Evolutionary conservation across 1,140 invertebrate genomes (phyloP), one percentile per base, ranked within the genome.

Genomic region (Drosophila arawakana): DNA sequence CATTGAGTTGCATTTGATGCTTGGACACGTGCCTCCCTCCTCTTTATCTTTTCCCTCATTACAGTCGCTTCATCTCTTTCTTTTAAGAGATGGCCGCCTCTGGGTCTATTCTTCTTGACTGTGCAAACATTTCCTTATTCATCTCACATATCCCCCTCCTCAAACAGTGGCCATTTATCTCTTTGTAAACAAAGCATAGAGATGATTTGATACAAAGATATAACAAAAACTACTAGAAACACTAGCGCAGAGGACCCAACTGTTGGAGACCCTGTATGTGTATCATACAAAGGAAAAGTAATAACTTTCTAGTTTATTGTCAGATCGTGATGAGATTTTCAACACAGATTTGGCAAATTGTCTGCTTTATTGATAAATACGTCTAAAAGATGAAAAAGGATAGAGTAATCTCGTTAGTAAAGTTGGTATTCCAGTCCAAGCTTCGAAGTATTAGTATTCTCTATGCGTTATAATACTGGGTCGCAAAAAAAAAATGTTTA

Each of bases 161-260:
- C 58, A 57, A 65, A 73, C 73, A 73, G 39, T 77, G 59, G 43
- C 55, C 66, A 84, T 84, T 84, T 78, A 81, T 84, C 70, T 85
- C 43, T 62, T 54, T 34, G 62, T 75, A 72, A 81, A 72, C 78
- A 81, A 68, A 69, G 49, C 65, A 9, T 50, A 55, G 13, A 41
- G 49, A 47, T 81, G 78, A 85, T 81, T 80, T 66, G 77, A 85
- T 73, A 57, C 43, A 63, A 43, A 63, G 49, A 63, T 13, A 63
- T 1, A 2, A 41, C 34, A n/a, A 11, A 25, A 30, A 30, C 25
- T 30, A 30, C 25, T 5, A 5, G 3, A 30, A 3, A 30, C 25
- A 5, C 3, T 5, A 30, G 6, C 0, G 0, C 25, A 30, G 6
- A 30, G 25, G 3, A 30, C 25, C 3, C 25, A 30, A 30, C 25